Conservation (phyloP, 2,888 invertebrate genomes). For the Fragum sueziense region DNA sequence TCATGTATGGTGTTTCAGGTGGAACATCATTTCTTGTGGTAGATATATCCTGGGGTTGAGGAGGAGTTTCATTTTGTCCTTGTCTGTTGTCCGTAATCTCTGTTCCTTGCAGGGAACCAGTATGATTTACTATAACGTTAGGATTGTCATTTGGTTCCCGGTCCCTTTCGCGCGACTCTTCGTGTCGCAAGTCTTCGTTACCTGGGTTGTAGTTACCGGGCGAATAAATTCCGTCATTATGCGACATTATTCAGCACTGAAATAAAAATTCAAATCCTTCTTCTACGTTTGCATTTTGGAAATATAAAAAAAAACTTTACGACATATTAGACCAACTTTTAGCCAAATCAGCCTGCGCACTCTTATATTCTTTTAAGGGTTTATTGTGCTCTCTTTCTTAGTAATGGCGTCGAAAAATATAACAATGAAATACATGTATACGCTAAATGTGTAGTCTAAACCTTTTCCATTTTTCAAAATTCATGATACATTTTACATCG, state of each 20-base stretch:
- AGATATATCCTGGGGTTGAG: background rate
- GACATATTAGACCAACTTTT: too few species aligned
- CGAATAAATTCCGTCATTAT: background rate
- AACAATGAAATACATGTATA: too few species aligned
- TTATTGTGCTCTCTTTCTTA: too few species aligned
- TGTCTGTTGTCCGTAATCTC: background rate
- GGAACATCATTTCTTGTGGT: background rate
- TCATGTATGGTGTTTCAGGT: background rate
- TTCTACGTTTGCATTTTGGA: too few species aligned
- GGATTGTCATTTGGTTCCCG: slow-evolving; percentile 5
- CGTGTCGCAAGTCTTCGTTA: background rate
- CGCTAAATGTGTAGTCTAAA: too few species aligned
- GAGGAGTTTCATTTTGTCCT: background rate
- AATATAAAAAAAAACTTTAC: too few species aligned
- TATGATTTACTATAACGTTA: background rate
- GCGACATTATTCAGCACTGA: background rate
- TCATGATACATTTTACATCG: too few species aligned
- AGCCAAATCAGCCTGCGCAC: too few species aligned
- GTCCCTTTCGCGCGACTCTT: background rate
- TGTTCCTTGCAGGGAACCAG: background rate
- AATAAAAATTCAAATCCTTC: too few species aligned
- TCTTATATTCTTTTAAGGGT: too few species aligned
- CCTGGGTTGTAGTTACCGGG: background rate
- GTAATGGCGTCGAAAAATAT: too few species aligned
- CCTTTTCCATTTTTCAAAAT: too few species aligned